These are phyloP conservation scores for Ceratosolen solmsi DNA, from an alignment of 1,140 invertebrate species.

Conservation along the genomic window DNA sequence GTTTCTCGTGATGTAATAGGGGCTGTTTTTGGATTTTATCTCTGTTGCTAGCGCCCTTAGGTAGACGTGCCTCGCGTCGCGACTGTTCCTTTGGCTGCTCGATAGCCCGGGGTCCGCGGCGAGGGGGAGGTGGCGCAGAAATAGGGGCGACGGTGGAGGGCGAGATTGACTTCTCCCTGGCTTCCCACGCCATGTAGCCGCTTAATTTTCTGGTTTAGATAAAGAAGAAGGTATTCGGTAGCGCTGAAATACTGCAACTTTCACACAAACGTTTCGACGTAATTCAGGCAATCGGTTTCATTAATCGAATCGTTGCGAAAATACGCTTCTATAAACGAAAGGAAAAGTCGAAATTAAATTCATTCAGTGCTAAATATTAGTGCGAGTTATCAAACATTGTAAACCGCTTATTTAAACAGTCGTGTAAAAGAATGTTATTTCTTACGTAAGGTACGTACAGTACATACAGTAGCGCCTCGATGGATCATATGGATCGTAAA, in stretches of 20 bases:
- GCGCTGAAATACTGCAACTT: not conserved
- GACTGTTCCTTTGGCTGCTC: not conserved
- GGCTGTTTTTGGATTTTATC: not conserved
- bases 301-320: not conserved
- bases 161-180: not conserved
- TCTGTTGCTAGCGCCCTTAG: not conserved
- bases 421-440: not conserved
- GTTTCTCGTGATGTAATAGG: not conserved
- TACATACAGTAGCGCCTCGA: no score
- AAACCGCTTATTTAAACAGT: not conserved
- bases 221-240: not conserved
- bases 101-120: no score
- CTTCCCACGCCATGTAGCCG: not conserved
- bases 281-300: not conserved
- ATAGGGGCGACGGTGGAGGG: no score
- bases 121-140: no score
- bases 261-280: not conserved
- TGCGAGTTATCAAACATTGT: not conserved
- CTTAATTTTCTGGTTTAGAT: not conserved
- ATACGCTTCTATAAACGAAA: not conserved
- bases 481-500: no score
- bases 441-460: not conserved
- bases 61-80: not conserved
- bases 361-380: no score
- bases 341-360: not conserved